Conservation (phyloP, 1,140 invertebrate genomes). For the Heterodera schachtii region DNA sequence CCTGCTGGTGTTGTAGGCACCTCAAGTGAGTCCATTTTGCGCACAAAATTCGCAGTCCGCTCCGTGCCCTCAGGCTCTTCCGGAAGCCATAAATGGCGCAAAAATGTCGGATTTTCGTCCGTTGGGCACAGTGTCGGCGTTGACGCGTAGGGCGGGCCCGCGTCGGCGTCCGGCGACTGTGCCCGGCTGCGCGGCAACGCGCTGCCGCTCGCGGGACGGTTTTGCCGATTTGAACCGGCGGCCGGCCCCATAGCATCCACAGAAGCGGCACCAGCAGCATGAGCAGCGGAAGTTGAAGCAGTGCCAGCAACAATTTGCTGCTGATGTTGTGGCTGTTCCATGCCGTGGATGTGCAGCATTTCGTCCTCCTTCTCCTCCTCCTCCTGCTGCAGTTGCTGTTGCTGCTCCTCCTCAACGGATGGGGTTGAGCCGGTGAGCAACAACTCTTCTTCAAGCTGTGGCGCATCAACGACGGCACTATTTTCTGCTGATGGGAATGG, state of each 20-base stretch:
- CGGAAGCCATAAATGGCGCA: conserved; percentile 5
- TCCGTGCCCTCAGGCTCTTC: conserved; percentile 2
- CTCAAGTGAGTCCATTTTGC: conserved; percentile 36
- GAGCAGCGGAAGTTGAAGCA: background rate
- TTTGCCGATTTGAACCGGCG: too few relatives aligned
- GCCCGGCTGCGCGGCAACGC: too few relatives aligned
- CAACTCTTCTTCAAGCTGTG: background rate
- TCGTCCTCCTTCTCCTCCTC: background rate
- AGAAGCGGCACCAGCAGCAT: too few relatives aligned
- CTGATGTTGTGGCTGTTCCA: background rate
- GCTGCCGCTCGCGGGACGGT: too few relatives aligned
- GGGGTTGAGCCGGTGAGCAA: background rate
- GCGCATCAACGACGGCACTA: background rate
- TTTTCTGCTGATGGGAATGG: background rate
- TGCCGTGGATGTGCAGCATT: background rate
- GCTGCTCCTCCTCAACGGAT: too few relatives aligned
- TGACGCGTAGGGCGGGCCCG: background rate
- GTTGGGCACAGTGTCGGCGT: conserved; percentile 3
- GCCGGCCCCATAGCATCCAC: too few relatives aligned
- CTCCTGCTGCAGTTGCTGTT: too few relatives aligned
- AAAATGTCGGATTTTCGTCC: conserved; percentile 10
- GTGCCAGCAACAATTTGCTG: background rate
- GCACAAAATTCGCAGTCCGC: conserved; percentile 29
- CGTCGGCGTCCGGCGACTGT: background rate
- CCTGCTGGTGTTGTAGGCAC: background rate